Evolutionary conservation across 1,140 invertebrate genomes (phyloP), one percentile per base, ranked within the genome.

Genomic region (Rhopalosiphum maidis): DNA sequence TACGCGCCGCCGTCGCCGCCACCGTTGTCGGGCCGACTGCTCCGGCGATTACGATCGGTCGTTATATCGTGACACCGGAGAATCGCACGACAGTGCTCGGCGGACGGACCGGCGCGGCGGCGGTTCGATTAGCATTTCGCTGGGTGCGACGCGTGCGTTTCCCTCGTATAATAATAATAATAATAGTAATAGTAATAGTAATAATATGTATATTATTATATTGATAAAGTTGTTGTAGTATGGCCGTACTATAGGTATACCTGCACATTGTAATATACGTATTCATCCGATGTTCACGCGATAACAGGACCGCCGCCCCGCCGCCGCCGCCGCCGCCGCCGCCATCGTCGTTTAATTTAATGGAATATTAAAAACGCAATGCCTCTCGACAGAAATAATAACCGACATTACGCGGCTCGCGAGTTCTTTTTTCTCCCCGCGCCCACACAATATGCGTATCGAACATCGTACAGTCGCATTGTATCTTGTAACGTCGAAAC

Each of bases 21-120:
- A 15, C 89, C 23, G 55, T 22, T 68, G 54, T 23, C 37, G 51
- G 60, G 60, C 60, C 60, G 60, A 77, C 60, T 3, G 35, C 6
- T 37, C 77, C 21, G 1, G 43, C 86, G 86, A 88, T 88, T 88
- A 51, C 86, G 86, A 88, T 88, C 86, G 86, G 46, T 51, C 37
- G 46, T n/a, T 23, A 88, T 87, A 85, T 46, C 89, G 54, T 90
- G 89, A 90, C 89, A 30, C 89, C 6, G n/a, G 60, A 90, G 21
- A 68, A 90, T 90, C 54, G 54, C 54, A 51, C 37, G 46, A 23
- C 11, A 35, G 23, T 23, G 43, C n/a, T 41, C 46, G n/a, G 25
- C 11, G 37, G 55, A 30, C 55, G 25, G 25, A 60, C 54, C 54
- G 54, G 25, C 25, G 25, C 35, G 23, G 54, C 7, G 35, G 35